Evolutionary conservation across 2,113 vertebrate species (phyloP).

Genomic region (Melanotaenia duboulayi): DNA sequence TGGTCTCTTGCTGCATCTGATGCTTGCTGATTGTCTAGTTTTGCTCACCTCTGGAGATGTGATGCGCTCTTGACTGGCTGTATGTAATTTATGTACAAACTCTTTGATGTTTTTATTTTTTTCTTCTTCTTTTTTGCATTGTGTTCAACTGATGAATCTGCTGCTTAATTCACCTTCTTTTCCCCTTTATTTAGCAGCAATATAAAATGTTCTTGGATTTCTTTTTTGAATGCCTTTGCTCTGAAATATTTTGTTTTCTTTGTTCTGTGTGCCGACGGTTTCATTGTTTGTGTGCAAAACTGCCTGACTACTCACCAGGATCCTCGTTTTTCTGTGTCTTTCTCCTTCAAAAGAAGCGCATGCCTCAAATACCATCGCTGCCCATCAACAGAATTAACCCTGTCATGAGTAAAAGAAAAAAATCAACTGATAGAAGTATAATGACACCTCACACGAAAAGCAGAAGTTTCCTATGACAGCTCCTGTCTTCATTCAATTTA

Average conservation of each 20-base stretch:
- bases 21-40: conserved; percentile 85
- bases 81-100: conserved; percentile 79
- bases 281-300: conserved; percentile 72
- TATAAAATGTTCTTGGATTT: conserved; percentile 77
- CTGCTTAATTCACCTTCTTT: conserved; percentile 80
- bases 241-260: conserved; percentile 66
- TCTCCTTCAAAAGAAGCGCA: conserved; percentile 75
- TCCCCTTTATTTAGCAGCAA: conserved; percentile 66
- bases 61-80: conserved; percentile 81
- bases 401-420: conserved; percentile 40
- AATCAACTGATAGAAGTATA: conserved; percentile 7
- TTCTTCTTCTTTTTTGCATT: conserved; percentile 73
- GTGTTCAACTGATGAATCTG: conserved; percentile 76
- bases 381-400: conserved; percentile 76
- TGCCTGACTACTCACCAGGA: conserved; percentile 76
- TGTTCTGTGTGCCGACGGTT: conserved; percentile 71
- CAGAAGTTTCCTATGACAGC: conserved; percentile 1
- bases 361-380: conserved; percentile 72
- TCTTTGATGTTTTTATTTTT: conserved; percentile 74
- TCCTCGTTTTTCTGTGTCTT: conserved; percentile 70
- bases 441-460: conserved; percentile 30
- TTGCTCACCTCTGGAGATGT: conserved; percentile 81
- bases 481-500: conserved; percentile 4
- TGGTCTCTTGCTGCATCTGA: conserved; percentile 83
- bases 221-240: conserved; percentile 77